Conservation (phyloP, 2,113 vertebrate species). For the Cnemophilus loriae region DNA sequence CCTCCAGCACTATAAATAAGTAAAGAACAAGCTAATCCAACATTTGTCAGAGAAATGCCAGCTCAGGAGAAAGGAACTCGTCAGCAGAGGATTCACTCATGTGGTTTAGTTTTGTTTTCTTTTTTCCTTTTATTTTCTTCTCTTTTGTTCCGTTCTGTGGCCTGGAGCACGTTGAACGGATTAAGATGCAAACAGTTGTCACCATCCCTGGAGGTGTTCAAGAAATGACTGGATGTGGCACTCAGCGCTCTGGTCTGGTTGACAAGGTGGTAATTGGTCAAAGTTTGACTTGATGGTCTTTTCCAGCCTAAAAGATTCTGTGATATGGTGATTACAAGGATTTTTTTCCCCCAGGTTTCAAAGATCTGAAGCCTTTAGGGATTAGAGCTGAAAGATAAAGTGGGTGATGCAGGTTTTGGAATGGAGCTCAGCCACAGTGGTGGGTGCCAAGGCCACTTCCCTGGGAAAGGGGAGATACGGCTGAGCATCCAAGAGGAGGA, state of each 20-base stretch:
- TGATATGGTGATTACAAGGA: background rate
- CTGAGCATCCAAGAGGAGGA: background rate
- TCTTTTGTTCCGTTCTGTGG: background rate
- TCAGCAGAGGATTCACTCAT: background rate
- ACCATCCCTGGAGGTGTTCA: background rate
- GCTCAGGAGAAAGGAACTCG: constrained; percentile 2
- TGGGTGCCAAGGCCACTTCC: background rate
- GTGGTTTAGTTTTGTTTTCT: background rate
- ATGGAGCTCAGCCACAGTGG: background rate
- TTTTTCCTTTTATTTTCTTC: background rate
- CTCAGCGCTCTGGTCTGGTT: background rate
- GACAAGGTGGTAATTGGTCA: background rate
- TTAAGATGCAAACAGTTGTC: background rate
- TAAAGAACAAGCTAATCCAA: constrained; percentile 14
- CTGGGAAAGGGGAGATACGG: background rate
- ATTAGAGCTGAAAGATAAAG: background rate
- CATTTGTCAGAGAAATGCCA: constrained; percentile 37
- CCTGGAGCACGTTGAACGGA: background rate
- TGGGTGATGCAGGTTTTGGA: background rate
- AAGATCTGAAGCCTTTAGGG: background rate
- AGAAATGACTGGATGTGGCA: background rate
- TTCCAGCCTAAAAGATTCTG: background rate
- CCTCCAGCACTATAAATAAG: constrained; percentile 45
- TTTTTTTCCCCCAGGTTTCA: background rate
- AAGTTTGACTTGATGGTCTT: background rate